Base-by-base conservation (phyloP, 35 echinoderm and acorn worm genomes). In the Apostichopus californicus region DNA sequence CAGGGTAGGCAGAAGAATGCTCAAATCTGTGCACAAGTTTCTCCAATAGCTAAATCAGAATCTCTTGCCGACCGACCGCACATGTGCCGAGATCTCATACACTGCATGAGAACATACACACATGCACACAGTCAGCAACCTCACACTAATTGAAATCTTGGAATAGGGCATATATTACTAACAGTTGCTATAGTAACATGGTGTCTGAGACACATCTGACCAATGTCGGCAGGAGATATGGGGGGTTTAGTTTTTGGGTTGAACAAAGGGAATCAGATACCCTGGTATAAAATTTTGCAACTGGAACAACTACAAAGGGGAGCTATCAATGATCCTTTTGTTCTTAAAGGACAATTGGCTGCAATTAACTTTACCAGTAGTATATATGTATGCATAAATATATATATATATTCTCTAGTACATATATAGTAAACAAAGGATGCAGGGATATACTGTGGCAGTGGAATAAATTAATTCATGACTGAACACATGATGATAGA, bases 101-200 rank as follows among this genome's bases (percentile, higher is more conserved):
- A 60, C 3, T 58, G 81, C 56, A 60, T 81, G 81, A 22, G 52
- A 59, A 58, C 15, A 84, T 81, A 55, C 34, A 77, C 25, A 81
- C 78, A 54, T 81, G 78, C 23, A 60, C 80, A 85, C 81, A 85
- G 81, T 54, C 81, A 21, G 57, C 81, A 61, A 85, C 81, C 5
- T 85, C 81, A 85, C 14, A 85, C 55, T 85, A 58, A 85, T 58
- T 85, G 54, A 12, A 85, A 85, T 59, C 20, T 55, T 59, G 11
- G 81, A 24, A 58, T 59, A 58, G 81, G 81, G 81, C 81, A 85
- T 85, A 85, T 85, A 85, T 85, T 85, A 85, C 81, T n/a, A 15
- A 24, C 14, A 6, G 81, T 85, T 85, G 55, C 81, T 58, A 85
- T 85, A 55, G 81, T 58, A 58, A 85, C 81, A 10, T 85, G 81